Evolutionary conservation across 2,113 vertebrate genomes (phyloP).

Genomic region (western clawed frog (Xenopus tropicalis)): UCB_Xtro_10.0 CM004444.2:99566001-99566500

Average conservation of each 20-base stretch:
- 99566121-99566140: constrained; percentile 63
- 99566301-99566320: constrained; percentile 53
- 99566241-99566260: constrained; percentile 64
- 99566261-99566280: constrained; percentile 55
- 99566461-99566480: too few relatives aligned
- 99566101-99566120: constrained; percentile 60
- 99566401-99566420: too few relatives aligned
- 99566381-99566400: too few relatives aligned
- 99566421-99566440: too few relatives aligned
- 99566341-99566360: neutral
- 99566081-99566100: neutral
- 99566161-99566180: constrained; percentile 74
- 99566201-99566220: constrained; percentile 72
- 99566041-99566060: neutral
- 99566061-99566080: too few relatives aligned
- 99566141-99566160: constrained; percentile 67
- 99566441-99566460: too few relatives aligned
- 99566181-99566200: constrained; percentile 68
- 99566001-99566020: constrained; percentile 20
- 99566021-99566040: neutral
- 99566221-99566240: constrained; percentile 73
- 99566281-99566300: constrained; percentile 63
- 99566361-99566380: too few relatives aligned
- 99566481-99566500: too few relatives aligned
- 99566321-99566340: constrained; percentile 10